Conservation (phyloP, 2,888 invertebrate species). For the Mythimna loreyi region DNA sequence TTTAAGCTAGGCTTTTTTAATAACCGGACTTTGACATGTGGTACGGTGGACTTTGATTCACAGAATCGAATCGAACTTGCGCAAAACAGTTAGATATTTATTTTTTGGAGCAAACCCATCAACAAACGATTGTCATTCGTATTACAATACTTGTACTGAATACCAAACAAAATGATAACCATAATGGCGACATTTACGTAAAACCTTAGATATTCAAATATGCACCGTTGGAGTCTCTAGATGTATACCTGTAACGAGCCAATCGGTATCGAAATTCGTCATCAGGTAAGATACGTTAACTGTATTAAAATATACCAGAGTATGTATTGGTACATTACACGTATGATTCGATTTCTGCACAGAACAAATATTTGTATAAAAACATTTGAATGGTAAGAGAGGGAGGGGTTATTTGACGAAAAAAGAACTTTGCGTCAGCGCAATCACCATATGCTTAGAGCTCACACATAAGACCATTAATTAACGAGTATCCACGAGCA, state of each 20-base stretch:
- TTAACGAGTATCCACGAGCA: too few species aligned
- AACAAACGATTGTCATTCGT: slow-evolving; percentile 30
- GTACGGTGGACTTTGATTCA: neutral
- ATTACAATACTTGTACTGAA: slow-evolving; percentile 35
- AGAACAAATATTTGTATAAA: too few species aligned
- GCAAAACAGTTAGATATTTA: slow-evolving; percentile 19
- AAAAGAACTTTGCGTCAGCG: too few species aligned
- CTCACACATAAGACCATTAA: too few species aligned
- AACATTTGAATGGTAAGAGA: too few species aligned
- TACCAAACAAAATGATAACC: slow-evolving; percentile 16
- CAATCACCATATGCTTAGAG: too few species aligned
- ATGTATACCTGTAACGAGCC: slow-evolving; percentile 11
- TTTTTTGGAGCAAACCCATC: slow-evolving; percentile 24
- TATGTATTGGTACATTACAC: too few species aligned
- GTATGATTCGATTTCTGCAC: too few species aligned
- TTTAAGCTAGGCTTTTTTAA: neutral
- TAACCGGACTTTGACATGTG: neutral
- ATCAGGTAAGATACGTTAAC: neutral
- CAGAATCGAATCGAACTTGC: too few species aligned
- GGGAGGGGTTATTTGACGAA: too few species aligned
- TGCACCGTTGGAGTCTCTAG: slow-evolving; percentile 15
- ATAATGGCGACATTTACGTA: slow-evolving; percentile 42
- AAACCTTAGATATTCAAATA: slow-evolving; percentile 40
- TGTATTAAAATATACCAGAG: neutral
- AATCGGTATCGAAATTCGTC: slow-evolving; percentile 25